These are phyloP conservation scores for Masticophis lateralis DNA, from an alignment of 2,797 vertebrate genomes.

Conservation along the genomic window DNA sequence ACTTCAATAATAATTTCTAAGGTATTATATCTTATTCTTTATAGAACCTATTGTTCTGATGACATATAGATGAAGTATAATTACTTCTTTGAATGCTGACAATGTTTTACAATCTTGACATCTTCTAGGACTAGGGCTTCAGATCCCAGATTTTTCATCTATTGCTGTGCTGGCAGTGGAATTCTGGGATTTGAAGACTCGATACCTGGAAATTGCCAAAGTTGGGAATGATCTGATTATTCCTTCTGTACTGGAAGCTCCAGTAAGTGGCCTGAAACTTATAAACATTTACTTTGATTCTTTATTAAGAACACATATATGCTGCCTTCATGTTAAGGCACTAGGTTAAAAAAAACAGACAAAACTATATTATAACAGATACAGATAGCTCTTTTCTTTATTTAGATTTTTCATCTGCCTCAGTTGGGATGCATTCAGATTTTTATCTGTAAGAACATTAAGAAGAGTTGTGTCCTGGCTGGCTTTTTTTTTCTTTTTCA, in stretches of 20 bases:
- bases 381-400: neutral
- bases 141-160: neutral
- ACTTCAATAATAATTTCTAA: neutral
- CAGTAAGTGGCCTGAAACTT: neutral
- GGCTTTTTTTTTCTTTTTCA: neutral
- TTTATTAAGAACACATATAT: neutral
- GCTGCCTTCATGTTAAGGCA: neutral
- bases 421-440: neutral
- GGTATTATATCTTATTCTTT: neutral
- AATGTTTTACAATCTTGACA: neutral
- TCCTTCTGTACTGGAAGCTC: neutral
- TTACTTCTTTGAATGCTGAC: neutral
- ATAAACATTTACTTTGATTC: neutral
- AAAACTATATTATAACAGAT: neutral
- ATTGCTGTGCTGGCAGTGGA: neutral
- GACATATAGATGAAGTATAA: neutral
- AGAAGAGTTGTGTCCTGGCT: neutral
- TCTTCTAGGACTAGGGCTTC: neutral
- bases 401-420: neutral
- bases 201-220: neutral
- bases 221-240: neutral
- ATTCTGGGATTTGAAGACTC: neutral
- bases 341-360: neutral
- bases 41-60: neutral
- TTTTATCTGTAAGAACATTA: neutral